Base-by-base conservation (phyloP, 2,888 invertebrate genomes). In the Ophioninae sp. region DNA sequence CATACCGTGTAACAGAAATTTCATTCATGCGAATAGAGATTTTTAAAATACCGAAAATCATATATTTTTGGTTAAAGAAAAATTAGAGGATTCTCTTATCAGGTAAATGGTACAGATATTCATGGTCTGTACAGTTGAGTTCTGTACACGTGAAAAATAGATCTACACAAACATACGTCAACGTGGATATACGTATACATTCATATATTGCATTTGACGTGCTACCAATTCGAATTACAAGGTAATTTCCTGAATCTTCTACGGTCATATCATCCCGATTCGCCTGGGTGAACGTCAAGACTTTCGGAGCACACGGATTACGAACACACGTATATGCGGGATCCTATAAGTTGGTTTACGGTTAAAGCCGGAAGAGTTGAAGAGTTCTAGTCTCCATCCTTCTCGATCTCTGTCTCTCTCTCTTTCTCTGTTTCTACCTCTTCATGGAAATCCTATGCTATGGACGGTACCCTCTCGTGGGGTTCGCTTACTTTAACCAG, bases 401-500 rank as follows among this genome's bases (percentile, higher is more conserved):
- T 71, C n/a, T 65, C 71, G 59, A 67, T 68, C 73, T 65, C 67
- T 23, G 58, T 41, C 61, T 61, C 22, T 77, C 76, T 74, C 37
- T 23, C 59, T 17, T 23, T 20, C 74, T 78, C 44, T 74, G n/a
- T 58, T 69, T 37, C 67, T 81, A 22, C 44, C 39, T 81, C 79
- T 67, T 79, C 74, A 83, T 83, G 81, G 76, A 83, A 81, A 85
- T 81, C 71, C 74, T 72, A 76, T 13, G 44, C 22, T 39, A 59
- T 13, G 64, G 20, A 77, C 71, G 51, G 58, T 72, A 65, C 58
- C 65, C 65, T 71, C 79, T 82, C 74, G 79, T 65, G 64, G 76
- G 65, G 78, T 78, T 82, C 77, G 78, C 85, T 80, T 78, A 75
- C 82, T 85, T 85, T 78, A 85, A 85, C 80, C 82, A 56, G 79